Percentiles rank a stretch among this genome's conserved stretches.
Conservation (phyloP, 2,113 vertebrate genomes). For the Sander vitreus region DNA sequence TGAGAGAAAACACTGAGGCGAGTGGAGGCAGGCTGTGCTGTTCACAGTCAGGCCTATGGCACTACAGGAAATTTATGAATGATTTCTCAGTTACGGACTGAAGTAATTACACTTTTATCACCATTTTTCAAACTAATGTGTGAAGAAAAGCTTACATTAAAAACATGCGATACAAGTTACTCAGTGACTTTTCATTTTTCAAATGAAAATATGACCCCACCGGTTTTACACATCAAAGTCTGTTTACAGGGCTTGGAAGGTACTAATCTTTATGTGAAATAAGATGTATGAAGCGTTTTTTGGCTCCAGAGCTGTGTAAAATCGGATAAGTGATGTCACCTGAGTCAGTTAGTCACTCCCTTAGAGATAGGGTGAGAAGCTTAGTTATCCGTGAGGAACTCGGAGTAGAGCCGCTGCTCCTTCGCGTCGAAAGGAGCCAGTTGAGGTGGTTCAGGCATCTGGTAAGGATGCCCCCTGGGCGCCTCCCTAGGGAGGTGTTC, state of each 20-base stretch:
- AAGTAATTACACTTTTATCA: not conserved
- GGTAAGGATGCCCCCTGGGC: too few relatives aligned
- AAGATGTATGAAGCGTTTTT: too few relatives aligned
- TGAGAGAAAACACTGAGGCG: not conserved
- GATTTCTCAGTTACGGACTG: too few relatives aligned
- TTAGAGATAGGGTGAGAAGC: too few relatives aligned
- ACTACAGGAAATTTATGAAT: conserved; percentile 13
- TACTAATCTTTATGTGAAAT: not conserved
- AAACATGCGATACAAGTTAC: not conserved
- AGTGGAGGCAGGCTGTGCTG: not conserved
- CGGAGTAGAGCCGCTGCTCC: too few relatives aligned
- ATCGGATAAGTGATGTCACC: not conserved
- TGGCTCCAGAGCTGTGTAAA: too few relatives aligned
- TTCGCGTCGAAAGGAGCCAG: too few relatives aligned
- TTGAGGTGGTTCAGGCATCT: too few relatives aligned
- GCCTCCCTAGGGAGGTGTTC: too few relatives aligned
- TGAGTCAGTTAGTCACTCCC: too few relatives aligned
- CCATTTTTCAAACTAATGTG: not conserved
- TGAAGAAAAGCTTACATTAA: not conserved
- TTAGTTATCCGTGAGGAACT: too few relatives aligned
- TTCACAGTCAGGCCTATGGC: not conserved
- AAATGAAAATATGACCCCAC: not conserved
- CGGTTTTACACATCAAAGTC: not conserved
- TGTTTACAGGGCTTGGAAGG: not conserved
- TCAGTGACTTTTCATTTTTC: not conserved